Evolutionary conservation across 2,888 invertebrate species (phyloP).

Genomic region (Habrosyne pyritoides): DNA sequence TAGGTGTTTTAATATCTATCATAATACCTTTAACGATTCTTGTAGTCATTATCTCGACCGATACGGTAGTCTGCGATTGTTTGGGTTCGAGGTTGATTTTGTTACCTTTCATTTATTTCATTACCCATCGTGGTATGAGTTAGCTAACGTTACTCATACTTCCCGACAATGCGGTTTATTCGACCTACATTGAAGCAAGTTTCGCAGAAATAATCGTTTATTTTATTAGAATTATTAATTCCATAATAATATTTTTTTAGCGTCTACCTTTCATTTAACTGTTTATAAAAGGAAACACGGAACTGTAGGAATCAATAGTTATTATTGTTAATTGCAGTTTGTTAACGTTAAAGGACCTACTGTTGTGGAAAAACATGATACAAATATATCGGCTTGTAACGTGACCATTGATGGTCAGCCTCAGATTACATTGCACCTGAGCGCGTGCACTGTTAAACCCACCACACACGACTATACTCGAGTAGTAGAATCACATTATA

Average conservation of each 20-base stretch:
- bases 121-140: not conserved
- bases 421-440: constrained; percentile 48
- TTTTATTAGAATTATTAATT: constrained; percentile 9
- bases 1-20: constrained; percentile 14
- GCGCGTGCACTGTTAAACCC: constrained; percentile 13
- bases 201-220: constrained; percentile 22
- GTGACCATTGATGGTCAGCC: constrained; percentile 46
- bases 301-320: not conserved
- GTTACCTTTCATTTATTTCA: not conserved
- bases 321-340: not conserved
- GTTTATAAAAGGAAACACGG: not conserved
- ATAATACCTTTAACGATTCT: constrained; percentile 8
- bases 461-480: not conserved
- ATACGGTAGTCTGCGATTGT: not conserved
- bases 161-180: constrained; percentile 29
- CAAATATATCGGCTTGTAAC: constrained; percentile 43
- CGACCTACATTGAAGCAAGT: constrained; percentile 29
- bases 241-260: not conserved
- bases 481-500: not conserved
- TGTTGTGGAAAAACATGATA: constrained; percentile 33
- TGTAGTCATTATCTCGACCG: not conserved
- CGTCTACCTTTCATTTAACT: not conserved
- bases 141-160: constrained; percentile 22
- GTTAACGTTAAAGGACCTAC: not conserved
- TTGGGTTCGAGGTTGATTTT: not conserved